Evolutionary conservation across 2,888 invertebrate genomes (phyloP).

Genomic region (Platynereis dumerilii): DNA sequence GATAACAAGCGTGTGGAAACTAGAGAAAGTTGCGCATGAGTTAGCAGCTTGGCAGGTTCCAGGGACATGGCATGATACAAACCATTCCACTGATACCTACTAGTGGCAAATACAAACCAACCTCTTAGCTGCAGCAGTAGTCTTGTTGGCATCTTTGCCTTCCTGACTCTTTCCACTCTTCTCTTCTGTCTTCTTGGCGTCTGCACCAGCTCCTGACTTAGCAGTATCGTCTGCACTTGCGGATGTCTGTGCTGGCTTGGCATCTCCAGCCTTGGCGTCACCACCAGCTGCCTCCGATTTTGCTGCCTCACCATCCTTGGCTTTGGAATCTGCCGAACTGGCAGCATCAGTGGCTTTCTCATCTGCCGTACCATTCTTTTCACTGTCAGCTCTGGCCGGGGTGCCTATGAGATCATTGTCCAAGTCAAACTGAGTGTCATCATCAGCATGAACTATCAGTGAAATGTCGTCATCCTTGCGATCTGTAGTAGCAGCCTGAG

Average conservation of each 20-base stretch:
- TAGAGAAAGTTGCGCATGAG: too few relatives aligned
- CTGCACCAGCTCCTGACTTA: slow-evolving; percentile 4
- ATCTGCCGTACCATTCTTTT: not conserved
- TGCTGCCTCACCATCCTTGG: not conserved
- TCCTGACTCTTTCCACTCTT: slow-evolving; percentile 26
- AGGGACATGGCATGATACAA: slow-evolving; percentile 9
- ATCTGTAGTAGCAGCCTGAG: slow-evolving; percentile 35
- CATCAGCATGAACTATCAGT: slow-evolving; percentile 62
- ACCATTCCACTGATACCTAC: slow-evolving; percentile 6
- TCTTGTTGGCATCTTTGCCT: slow-evolving; percentile 32
- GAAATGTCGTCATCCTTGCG: slow-evolving; percentile 56
- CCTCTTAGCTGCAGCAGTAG: slow-evolving; percentile 41
- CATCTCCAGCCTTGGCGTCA: not conserved
- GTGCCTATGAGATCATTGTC: slow-evolving; percentile 53
- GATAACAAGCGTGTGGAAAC: too few relatives aligned
- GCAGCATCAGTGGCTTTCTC: slow-evolving; percentile 17
- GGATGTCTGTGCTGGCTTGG: not conserved
- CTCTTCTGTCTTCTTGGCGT: slow-evolving; percentile 32
- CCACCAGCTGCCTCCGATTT: not conserved
- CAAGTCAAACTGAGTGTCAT: slow-evolving; percentile 60
- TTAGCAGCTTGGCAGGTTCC: not conserved
- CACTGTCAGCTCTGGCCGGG: slow-evolving; percentile 11
- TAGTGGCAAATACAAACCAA: slow-evolving; percentile 38
- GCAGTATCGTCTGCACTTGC: slow-evolving; percentile 4
- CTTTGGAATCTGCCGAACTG: slow-evolving; percentile 6